phyloP scores from a whole-genome alignment of 2,888 invertebrate genomes.

The Alviniconcha strummeri region DNA sequence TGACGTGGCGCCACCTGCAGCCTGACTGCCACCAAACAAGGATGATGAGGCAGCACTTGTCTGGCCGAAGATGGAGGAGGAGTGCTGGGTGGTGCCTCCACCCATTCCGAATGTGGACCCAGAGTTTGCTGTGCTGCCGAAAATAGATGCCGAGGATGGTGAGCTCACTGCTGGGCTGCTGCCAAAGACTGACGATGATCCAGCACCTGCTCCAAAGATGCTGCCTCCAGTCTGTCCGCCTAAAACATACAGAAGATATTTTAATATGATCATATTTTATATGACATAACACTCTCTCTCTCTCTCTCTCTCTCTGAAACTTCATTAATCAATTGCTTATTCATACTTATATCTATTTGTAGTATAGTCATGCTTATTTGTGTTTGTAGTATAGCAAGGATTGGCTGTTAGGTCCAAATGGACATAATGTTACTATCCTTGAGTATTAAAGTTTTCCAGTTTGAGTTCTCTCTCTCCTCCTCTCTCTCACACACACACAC shows the following conservation, averaged over 20 bases:
- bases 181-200: neutral
- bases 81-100: neutral
- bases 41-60: neutral
- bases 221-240: constrained; percentile 15
- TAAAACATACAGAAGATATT: neutral
- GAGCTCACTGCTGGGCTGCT: neutral
- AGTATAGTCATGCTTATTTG: too few species aligned
- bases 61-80: constrained; percentile 3
- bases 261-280: too few species aligned
- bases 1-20: neutral
- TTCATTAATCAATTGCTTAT: too few species aligned
- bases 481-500: too few species aligned
- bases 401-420: too few species aligned
- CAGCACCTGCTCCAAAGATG: constrained; percentile 19
- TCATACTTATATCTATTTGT: too few species aligned
- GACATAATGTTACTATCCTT: too few species aligned
- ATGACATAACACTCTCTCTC: too few species aligned
- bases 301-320: too few species aligned
- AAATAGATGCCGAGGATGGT: neutral
- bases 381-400: too few species aligned
- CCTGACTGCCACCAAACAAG: neutral
- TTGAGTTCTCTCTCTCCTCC: too few species aligned
- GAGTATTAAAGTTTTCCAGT: too few species aligned
- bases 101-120: constrained; percentile 4
- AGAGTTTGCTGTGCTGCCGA: neutral